These are phyloP conservation scores for Camponotus fellah DNA, from an alignment of 2,888 invertebrate species.

Conservation along the genomic window DNA sequence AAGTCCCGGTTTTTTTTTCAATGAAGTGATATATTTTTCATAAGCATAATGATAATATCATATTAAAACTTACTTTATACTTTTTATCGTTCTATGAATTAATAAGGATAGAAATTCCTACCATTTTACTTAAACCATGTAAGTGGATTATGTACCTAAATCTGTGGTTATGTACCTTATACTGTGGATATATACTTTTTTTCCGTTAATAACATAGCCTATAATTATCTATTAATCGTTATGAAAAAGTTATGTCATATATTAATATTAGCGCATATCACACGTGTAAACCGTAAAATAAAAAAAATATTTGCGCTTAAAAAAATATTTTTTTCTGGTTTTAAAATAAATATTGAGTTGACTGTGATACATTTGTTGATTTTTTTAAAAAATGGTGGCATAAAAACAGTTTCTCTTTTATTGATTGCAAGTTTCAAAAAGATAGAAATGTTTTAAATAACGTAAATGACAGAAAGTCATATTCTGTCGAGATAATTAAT, in stretches of 20 bases:
- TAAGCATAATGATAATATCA: conserved; percentile 25
- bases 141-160: conserved; percentile 33
- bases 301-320: background rate
- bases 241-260: background rate
- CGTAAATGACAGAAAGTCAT: background rate
- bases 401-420: background rate
- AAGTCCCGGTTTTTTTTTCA: conserved; percentile 7
- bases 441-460: background rate
- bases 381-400: no score
- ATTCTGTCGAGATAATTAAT: background rate
- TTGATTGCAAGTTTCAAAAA: background rate
- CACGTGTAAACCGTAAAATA: background rate
- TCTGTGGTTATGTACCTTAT: no score
- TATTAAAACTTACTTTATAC: conserved; percentile 17
- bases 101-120: conserved; percentile 25
- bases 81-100: conserved; percentile 16
- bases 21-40: conserved; percentile 37
- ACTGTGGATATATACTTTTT: background rate
- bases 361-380: background rate
- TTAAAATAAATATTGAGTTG: conserved; percentile 4
- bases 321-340: background rate
- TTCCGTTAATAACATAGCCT: conserved; percentile 3
- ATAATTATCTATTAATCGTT: background rate
- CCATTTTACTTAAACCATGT: conserved; percentile 13
- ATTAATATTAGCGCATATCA: background rate